Conservation (phyloP, 1,140 invertebrate genomes). For the Oreohelix idahoensis region DNA sequence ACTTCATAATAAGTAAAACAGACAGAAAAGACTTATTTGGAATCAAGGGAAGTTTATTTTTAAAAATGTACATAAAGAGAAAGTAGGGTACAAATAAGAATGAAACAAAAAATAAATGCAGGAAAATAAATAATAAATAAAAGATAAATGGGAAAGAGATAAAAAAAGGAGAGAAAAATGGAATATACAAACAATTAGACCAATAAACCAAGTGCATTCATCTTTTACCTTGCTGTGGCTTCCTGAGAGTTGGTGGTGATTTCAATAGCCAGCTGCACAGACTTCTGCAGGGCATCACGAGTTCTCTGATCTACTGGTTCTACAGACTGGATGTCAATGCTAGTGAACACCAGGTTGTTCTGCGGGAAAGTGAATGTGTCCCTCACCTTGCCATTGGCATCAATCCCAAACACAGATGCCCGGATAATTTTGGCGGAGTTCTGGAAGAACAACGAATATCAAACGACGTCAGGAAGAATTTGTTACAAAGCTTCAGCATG, state of each 20-base stretch:
- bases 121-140: no score
- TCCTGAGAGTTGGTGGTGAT: constrained; percentile 76
- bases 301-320: constrained; percentile 77
- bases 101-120: no score
- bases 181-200: no score
- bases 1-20: no score
- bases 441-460: constrained; percentile 52
- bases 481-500: no score
- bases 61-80: no score
- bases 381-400: constrained; percentile 72
- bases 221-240: constrained; percentile 73
- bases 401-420: constrained; percentile 75
- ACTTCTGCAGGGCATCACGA: constrained; percentile 75
- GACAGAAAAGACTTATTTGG: no score
- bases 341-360: constrained; percentile 75
- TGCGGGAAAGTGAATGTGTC: constrained; percentile 73
- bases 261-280: constrained; percentile 76
- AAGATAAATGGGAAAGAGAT: no score
- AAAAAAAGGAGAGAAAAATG: no score
- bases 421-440: constrained; percentile 76
- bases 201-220: background rate
- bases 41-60: no score
- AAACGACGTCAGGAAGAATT: no score
- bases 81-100: no score
- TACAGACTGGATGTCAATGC: constrained; percentile 76